Conservation (phyloP, 2,888 invertebrate species). For the Synergus gifuensis region DNA sequence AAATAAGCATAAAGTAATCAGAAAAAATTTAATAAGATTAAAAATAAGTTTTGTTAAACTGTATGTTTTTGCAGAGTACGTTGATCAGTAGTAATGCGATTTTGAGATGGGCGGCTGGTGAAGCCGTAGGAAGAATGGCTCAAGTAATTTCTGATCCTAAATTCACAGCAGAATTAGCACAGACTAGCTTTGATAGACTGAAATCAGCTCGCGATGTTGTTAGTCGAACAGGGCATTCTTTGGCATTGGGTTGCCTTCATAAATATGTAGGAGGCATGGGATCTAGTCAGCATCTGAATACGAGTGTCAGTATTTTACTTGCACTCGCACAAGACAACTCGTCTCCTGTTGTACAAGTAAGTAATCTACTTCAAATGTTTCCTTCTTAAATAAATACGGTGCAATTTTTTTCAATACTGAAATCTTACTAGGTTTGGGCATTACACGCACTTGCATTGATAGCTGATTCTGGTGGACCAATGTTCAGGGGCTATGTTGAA, state of each 20-base stretch:
- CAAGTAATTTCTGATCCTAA: constrained; percentile 92
- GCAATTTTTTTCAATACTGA: background rate
- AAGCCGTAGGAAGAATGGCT: constrained; percentile 95
- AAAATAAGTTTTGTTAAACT: background rate
- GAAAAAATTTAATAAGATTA: background rate
- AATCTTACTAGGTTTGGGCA: constrained; percentile 90
- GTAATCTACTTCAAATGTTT: background rate
- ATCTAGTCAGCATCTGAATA: constrained; percentile 95
- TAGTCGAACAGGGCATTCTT: constrained; percentile 90
- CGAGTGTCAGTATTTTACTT: constrained; percentile 95
- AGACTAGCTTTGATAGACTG: constrained; percentile 92
- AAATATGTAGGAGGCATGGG: constrained; percentile 97
- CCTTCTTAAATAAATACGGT: background rate
- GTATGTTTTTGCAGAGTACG: constrained; percentile 80
- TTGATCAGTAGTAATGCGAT: constrained; percentile 87
- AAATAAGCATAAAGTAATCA: constrained; percentile 5
- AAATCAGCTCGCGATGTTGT: constrained; percentile 93
- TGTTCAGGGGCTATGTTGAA: constrained; percentile 98
- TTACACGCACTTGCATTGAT: constrained; percentile 96
- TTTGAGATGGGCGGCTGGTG: constrained; percentile 96
- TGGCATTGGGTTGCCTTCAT: constrained; percentile 97
- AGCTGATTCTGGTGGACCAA: constrained; percentile 98
- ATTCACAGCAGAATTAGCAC: constrained; percentile 93
- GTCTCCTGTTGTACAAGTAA: constrained; percentile 95
- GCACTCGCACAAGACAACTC: constrained; percentile 96